Percentiles rank a stretch among this genome's conserved stretches.
These are phyloP conservation scores for Syndactyla subalaris DNA, from an alignment of 2,797 vertebrate species.

Conservation along the genomic window DNA sequence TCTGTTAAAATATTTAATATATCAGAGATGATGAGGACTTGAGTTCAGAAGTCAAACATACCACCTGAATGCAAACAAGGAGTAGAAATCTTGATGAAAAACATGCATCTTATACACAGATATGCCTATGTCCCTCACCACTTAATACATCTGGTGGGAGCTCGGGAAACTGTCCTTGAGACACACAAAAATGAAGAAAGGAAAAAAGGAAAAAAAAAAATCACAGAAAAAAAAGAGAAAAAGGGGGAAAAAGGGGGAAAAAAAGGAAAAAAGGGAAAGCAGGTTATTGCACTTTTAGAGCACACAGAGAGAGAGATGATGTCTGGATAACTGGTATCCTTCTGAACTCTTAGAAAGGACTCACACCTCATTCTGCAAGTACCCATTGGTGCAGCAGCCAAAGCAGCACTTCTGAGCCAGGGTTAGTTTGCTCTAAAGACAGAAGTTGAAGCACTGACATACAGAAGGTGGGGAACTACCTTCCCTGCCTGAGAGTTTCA, in stretches of 20 bases:
- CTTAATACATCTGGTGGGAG: neutral
- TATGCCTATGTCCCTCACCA: neutral
- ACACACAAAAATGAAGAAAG: neutral
- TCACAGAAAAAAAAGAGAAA: too few relatives aligned
- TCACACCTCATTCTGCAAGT: neutral
- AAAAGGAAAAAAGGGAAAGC: neutral
- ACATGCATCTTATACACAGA: neutral
- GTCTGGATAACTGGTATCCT: neutral
- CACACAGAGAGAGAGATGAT: neutral
- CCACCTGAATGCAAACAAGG: neutral
- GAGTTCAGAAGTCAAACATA: neutral
- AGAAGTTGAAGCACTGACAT: neutral
- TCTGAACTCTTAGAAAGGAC: neutral
- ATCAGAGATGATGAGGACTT: neutral
- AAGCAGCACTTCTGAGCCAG: neutral
- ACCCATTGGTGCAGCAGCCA: accelerated
- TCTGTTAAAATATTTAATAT: neutral
- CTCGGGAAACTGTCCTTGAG: neutral
- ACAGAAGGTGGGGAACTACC: neutral
- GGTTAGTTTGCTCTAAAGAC: neutral
- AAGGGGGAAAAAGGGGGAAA: too few relatives aligned
- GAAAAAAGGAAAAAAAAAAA: neutral
- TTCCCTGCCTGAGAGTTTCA: neutral
- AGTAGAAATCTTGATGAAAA: neutral
- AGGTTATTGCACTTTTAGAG: neutral